These are phyloP conservation scores for Lottia scabra DNA, from an alignment of 2,888 invertebrate species.

Conservation along the genomic window DNA sequence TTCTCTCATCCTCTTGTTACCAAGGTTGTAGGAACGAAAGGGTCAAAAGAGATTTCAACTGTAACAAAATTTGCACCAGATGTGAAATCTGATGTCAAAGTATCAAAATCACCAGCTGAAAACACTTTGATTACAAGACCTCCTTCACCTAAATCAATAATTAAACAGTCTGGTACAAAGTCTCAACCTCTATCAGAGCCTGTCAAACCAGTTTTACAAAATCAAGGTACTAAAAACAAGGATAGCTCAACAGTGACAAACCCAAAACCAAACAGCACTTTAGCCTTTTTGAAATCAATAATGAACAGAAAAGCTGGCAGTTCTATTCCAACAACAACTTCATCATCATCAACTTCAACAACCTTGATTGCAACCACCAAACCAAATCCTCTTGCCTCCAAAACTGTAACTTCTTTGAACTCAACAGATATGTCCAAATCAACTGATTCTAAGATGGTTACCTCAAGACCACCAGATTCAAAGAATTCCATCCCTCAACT, in stretches of 20 bases:
- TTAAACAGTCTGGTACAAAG: not conserved
- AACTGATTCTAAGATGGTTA: too few relatives aligned
- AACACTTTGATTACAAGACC: not conserved
- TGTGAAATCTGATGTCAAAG: not conserved
- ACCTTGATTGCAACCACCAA: not conserved
- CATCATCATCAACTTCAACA: too few relatives aligned
- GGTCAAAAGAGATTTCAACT: not conserved
- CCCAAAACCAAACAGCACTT: not conserved
- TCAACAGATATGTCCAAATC: not conserved
- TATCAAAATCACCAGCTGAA: not conserved
- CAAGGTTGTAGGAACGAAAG: not conserved
- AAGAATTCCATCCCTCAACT: not conserved
- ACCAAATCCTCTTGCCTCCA: not conserved
- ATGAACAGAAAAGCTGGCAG: not conserved
- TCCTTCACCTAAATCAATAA: not conserved
- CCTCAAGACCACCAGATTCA: too few relatives aligned
- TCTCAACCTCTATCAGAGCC: not conserved
- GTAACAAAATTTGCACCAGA: too few relatives aligned
- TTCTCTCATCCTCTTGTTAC: not conserved
- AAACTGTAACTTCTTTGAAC: not conserved
- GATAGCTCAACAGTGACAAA: not conserved
- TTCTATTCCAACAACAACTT: not conserved
- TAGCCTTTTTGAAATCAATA: too few relatives aligned
- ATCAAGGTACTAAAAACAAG: not conserved
- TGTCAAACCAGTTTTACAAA: too few relatives aligned